These are phyloP conservation scores for Caenorhabditis panamensis DNA, from an alignment of 2,888 invertebrate species.

Conservation along the genomic window DNA sequence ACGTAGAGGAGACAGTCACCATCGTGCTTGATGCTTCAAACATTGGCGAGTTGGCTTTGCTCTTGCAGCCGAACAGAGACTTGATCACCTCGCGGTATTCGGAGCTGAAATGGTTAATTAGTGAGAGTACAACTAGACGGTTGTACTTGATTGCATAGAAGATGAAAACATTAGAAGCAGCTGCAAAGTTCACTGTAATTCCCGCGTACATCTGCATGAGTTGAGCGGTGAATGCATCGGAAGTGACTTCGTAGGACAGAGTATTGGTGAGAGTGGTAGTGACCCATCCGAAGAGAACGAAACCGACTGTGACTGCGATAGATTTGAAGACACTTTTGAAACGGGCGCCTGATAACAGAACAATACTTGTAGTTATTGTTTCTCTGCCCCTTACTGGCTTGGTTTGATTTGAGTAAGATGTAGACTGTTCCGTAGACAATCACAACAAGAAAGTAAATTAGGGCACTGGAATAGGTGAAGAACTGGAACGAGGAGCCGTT, in stretches of 20 bases:
- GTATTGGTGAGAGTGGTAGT: slow-evolving; percentile 59
- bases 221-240: slow-evolving; percentile 15
- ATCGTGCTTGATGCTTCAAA: slow-evolving; percentile 54
- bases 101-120: slow-evolving; percentile 37
- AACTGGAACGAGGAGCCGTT: slow-evolving; percentile 51
- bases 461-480: slow-evolving; percentile 60
- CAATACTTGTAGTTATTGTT: not conserved
- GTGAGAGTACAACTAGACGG: not conserved
- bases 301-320: slow-evolving; percentile 57
- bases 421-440: slow-evolving; percentile 52
- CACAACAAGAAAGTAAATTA: slow-evolving; percentile 54
- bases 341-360: slow-evolving; percentile 36
- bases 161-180: slow-evolving; percentile 60
- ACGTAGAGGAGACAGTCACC: slow-evolving; percentile 23
- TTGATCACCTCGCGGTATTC: slow-evolving; percentile 57
- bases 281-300: slow-evolving; percentile 64
- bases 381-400: slow-evolving; percentile 27
- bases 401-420: slow-evolving; percentile 39
- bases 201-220: slow-evolving; percentile 66
- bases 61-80: slow-evolving; percentile 37
- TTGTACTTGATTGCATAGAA: slow-evolving; percentile 65
- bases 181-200: slow-evolving; percentile 66
- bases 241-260: slow-evolving; percentile 40
- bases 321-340: slow-evolving; percentile 65
- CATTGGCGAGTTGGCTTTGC: slow-evolving; percentile 24